Evolutionary conservation across 2,113 vertebrate genomes (phyloP).

Genomic region (Hypomesus transpacificus): DNA sequence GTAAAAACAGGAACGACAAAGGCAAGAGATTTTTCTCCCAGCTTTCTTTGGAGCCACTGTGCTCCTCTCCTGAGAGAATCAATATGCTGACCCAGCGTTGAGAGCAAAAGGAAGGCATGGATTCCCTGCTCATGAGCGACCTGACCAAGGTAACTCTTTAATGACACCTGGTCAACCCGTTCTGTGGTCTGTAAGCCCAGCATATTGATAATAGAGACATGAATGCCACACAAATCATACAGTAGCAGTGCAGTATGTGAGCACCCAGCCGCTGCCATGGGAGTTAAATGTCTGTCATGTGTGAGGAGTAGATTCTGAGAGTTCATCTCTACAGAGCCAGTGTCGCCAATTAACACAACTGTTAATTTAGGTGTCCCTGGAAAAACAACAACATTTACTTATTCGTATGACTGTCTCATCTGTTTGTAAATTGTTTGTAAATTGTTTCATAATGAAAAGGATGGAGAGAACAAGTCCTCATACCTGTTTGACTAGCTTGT

Average conservation of each 20-base stretch:
- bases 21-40: neutral
- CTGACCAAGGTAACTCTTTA: neutral
- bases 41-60: neutral
- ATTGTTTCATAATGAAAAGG: neutral
- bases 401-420: neutral
- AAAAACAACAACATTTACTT: neutral
- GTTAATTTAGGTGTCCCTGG: neutral
- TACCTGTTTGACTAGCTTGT: too few species aligned
- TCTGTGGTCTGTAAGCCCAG: neutral
- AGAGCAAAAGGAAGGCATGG: conserved; percentile 5
- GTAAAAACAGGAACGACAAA: conserved; percentile 7
- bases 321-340: neutral
- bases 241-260: neutral
- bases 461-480: too few species aligned
- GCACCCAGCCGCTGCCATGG: neutral
- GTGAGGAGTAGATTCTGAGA: conserved; percentile 6
- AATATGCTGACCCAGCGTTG: neutral
- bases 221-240: neutral
- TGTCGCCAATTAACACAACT: conserved; percentile 1
- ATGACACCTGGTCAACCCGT: neutral
- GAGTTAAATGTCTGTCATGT: neutral
- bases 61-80: neutral
- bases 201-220: conserved; percentile 15
- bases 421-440: neutral
- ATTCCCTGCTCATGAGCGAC: neutral